Conservation (phyloP, 1,140 invertebrate species). For the Drosophila aff. region DNA sequence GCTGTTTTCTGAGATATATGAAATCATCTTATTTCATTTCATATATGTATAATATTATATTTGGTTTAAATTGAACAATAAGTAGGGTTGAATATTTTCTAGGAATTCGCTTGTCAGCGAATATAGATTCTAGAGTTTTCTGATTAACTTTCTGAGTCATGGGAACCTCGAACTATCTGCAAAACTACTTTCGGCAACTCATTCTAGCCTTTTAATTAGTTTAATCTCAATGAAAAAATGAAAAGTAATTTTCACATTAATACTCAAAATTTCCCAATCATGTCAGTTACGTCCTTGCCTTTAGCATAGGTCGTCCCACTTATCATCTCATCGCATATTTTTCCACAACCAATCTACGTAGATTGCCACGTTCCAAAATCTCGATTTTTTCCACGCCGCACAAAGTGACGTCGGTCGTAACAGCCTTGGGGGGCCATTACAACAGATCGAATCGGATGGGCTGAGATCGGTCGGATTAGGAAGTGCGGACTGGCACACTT, state of each 20-base stretch:
- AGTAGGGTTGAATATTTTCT: background rate
- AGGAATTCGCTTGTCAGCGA: background rate
- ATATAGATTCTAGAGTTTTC: background rate
- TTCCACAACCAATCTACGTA: constrained; percentile 39
- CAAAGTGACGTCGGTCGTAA: constrained; percentile 43
- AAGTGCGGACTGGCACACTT: constrained; percentile 24
- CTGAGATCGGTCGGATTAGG: constrained; percentile 31
- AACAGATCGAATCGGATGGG: constrained; percentile 11
- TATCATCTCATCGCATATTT: constrained; percentile 45
- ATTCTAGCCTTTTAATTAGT: background rate
- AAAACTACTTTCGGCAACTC: background rate
- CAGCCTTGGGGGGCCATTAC: constrained; percentile 28
- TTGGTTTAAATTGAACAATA: background rate
- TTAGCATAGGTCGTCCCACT: constrained; percentile 36
- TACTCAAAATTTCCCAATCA: constrained; percentile 5
- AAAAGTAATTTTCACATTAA: constrained; percentile 3
- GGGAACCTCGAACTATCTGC: background rate
- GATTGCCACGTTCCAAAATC: constrained; percentile 31
- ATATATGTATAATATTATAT: background rate
- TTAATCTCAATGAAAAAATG: background rate
- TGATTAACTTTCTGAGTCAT: background rate
- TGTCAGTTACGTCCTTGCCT: constrained; percentile 29
- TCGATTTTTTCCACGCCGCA: constrained; percentile 31
- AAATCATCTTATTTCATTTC: background rate
- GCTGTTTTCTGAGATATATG: no score